Percentiles rank a stretch among this genome's conserved stretches.
Conservation (phyloP, 2,888 invertebrate genomes). For the Hirtodrosophila confusa region DNA sequence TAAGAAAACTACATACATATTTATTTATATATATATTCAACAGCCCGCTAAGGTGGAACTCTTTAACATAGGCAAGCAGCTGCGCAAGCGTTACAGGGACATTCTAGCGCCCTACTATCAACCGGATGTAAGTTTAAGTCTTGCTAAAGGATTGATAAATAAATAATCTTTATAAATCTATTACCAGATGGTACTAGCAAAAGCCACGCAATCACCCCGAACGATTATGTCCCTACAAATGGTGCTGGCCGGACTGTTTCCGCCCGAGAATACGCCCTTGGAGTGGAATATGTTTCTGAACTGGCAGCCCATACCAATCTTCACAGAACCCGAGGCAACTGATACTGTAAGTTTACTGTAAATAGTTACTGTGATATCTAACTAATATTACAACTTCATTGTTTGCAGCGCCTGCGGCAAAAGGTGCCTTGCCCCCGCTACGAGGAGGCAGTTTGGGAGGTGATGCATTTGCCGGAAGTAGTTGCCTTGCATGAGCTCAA, state of each 20-base stretch:
- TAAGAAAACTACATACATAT: no score
- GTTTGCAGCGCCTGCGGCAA: slow-evolving; percentile 85
- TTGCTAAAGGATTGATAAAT: not conserved
- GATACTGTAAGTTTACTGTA: slow-evolving; percentile 84
- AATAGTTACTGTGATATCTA: not conserved
- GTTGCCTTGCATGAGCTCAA: slow-evolving; percentile 83
- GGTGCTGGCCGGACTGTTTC: slow-evolving; percentile 89
- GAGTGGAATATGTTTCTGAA: slow-evolving; percentile 86
- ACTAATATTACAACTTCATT: not conserved
- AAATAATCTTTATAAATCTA: not conserved
- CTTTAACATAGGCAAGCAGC: slow-evolving; percentile 87
- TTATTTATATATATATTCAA: not conserved
- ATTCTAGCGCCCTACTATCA: slow-evolving; percentile 86
- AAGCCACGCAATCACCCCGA: slow-evolving; percentile 89
- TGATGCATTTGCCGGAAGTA: slow-evolving; percentile 84
- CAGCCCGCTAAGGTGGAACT: slow-evolving; percentile 88
- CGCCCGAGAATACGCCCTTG: slow-evolving; percentile 85
- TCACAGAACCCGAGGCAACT: slow-evolving; percentile 86
- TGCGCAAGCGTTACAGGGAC: slow-evolving; percentile 86
- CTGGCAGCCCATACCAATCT: slow-evolving; percentile 92
- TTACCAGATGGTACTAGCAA: slow-evolving; percentile 86
- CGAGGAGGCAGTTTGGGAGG: slow-evolving; percentile 85
- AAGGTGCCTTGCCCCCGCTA: slow-evolving; percentile 87
- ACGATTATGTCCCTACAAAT: slow-evolving; percentile 89
- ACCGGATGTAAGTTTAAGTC: slow-evolving; percentile 82